Percentiles rank a stretch among this genome's conserved stretches.
These are phyloP conservation scores for Eptatretus atami DNA, from an alignment of 2,797 vertebrate species.

Conservation along the genomic window DNA sequence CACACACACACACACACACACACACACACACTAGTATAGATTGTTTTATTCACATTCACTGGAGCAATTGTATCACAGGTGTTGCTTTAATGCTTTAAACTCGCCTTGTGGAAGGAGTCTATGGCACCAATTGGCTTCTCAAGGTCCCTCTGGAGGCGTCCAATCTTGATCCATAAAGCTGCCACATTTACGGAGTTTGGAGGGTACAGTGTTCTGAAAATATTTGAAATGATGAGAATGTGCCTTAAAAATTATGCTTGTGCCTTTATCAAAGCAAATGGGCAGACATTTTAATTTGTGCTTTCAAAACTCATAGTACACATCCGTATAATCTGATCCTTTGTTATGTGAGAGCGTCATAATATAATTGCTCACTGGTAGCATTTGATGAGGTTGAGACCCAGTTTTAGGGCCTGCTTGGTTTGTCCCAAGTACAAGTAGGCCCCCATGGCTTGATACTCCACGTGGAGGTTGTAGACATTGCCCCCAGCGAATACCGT, in stretches of 20 bases:
- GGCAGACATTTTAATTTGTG: too few relatives aligned
- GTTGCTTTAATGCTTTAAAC: neutral
- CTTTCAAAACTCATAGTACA: too few relatives aligned
- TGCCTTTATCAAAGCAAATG: neutral
- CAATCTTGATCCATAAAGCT: conserved; percentile 75
- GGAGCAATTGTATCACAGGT: neutral
- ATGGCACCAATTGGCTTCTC: conserved; percentile 21
- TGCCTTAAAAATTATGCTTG: neutral
- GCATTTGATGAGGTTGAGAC: conserved; percentile 46
- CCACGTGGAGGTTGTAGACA: conserved; percentile 81
- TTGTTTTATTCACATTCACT: neutral
- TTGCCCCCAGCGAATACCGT: conserved; percentile 42
- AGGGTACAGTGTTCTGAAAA: conserved; percentile 42
- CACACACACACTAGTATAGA: too few relatives aligned
- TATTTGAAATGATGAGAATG: conserved; percentile 6
- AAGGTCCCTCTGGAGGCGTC: conserved; percentile 33
- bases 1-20: too few relatives aligned
- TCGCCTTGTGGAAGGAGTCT: conserved; percentile 41
- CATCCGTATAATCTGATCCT: neutral
- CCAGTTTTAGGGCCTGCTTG: conserved; percentile 42
- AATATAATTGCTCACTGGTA: conserved; percentile 31
- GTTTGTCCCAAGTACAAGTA: conserved; percentile 71
- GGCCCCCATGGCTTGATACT: conserved; percentile 92
- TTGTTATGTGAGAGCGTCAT: neutral
- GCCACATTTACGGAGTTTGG: conserved; percentile 61